Percentiles rank a stretch among this genome's conserved stretches.
Evolutionary conservation across 2,888 invertebrate species (phyloP).

Genomic region (Ecdyonurus torrentis): DNA sequence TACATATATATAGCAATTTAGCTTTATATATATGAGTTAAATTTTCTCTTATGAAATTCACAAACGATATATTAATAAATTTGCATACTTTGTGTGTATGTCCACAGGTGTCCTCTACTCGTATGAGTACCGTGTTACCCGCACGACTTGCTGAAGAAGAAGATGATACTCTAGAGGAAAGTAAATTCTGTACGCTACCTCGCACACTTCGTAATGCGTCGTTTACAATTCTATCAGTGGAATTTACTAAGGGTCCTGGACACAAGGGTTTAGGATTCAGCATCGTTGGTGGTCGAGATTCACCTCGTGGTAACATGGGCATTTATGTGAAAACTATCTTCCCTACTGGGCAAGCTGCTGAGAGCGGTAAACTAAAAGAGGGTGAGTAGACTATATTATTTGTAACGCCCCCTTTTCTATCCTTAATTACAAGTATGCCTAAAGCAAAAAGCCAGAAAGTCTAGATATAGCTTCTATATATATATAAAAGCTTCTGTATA

Average conservation of each 20-base stretch:
- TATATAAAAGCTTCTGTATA: too few relatives aligned
- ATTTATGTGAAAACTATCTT: slow-evolving; percentile 80
- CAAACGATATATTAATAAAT: too few relatives aligned
- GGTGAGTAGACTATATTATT: slow-evolving; percentile 34
- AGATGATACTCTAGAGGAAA: neutral
- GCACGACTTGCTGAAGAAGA: neutral
- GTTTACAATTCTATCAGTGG: slow-evolving; percentile 32
- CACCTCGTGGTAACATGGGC: slow-evolving; percentile 70
- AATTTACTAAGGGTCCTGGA: slow-evolving; percentile 63
- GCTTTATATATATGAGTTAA: too few relatives aligned
- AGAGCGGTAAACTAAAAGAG: slow-evolving; percentile 60
- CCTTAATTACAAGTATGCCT: too few relatives aligned
- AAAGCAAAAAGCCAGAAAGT: too few relatives aligned
- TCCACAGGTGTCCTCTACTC: neutral
- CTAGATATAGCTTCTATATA: too few relatives aligned
- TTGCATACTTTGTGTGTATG: too few relatives aligned
- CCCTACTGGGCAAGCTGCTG: slow-evolving; percentile 69
- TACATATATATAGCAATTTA: too few relatives aligned
- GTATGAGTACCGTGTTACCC: neutral
- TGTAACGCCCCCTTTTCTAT: neutral
- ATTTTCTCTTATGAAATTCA: too few relatives aligned
- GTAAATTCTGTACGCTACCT: slow-evolving; percentile 18
- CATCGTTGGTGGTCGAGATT: slow-evolving; percentile 75
- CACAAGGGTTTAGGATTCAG: slow-evolving; percentile 78
- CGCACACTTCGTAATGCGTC: slow-evolving; percentile 9